These are phyloP conservation scores for Meles meles DNA, from an alignment of 2,113 vertebrate species.

Conservation along the genomic window DNA sequence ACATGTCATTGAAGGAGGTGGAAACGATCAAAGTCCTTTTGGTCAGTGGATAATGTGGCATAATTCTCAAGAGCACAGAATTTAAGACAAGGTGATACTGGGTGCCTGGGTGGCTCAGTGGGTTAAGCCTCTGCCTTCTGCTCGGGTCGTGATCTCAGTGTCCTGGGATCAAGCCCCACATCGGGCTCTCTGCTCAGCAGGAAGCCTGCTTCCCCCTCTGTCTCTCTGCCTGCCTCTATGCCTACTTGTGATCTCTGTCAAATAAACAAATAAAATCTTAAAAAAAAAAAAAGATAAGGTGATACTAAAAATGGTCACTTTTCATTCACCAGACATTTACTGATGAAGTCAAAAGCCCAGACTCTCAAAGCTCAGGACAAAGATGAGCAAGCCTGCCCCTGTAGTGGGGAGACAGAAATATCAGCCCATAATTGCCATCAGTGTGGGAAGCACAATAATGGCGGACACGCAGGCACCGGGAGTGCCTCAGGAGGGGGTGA, in stretches of 20 bases:
- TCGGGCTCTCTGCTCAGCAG: no score
- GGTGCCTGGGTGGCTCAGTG: no score
- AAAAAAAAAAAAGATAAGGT: background rate
- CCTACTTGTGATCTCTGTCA: no score
- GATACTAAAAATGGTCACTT: background rate
- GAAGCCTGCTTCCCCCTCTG: no score
- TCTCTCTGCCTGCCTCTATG: no score
- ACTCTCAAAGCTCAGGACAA: background rate
- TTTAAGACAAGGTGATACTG: background rate
- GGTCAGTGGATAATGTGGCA: background rate
- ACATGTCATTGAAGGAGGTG: background rate
- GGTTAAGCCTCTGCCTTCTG: no score
- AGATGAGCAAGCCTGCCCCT: background rate
- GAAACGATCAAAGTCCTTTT: background rate
- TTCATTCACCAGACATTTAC: background rate
- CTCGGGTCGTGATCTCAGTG: no score
- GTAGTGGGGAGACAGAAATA: background rate
- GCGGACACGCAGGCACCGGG: background rate
- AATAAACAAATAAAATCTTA: no score
- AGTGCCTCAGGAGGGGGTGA: background rate
- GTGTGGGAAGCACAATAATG: background rate
- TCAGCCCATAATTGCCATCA: background rate
- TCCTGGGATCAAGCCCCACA: no score
- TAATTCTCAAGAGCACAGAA: accelerated
- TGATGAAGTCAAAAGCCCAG: background rate